Conservation (phyloP, 1,140 invertebrate genomes). For the Conus ventricosus region DNA sequence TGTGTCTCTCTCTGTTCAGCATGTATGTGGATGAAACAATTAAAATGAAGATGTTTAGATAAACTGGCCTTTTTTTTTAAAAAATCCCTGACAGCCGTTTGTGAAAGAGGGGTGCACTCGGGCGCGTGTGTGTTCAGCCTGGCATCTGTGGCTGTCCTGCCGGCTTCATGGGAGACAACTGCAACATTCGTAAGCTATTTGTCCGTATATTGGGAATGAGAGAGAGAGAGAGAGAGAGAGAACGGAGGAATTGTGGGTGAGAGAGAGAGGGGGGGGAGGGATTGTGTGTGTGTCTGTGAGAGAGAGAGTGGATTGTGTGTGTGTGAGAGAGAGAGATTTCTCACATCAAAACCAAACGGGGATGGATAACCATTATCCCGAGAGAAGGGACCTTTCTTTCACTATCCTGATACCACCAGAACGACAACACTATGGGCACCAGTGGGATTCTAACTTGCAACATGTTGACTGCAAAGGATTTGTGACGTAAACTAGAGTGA, state of each 20-base stretch:
- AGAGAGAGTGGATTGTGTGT: background rate
- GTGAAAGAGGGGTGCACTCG: conserved; percentile 22
- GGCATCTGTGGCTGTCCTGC: conserved; percentile 37
- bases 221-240: background rate
- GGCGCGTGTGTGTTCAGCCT: conserved; percentile 30
- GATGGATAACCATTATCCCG: too few relatives aligned
- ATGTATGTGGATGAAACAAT: too few relatives aligned
- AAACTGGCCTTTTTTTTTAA: background rate
- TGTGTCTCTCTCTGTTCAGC: too few relatives aligned
- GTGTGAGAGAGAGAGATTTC: background rate
- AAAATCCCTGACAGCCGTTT: conserved; percentile 34
- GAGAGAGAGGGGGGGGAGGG: background rate
- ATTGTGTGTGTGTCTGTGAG: background rate
- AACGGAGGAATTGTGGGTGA: background rate
- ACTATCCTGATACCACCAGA: too few relatives aligned
- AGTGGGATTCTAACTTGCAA: too few relatives aligned
- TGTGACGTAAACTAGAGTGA: too few relatives aligned
- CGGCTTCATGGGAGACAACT: conserved; percentile 35
- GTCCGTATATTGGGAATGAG: background rate
- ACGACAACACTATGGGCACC: too few relatives aligned
- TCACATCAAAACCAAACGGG: too few relatives aligned
- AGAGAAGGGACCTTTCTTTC: too few relatives aligned
- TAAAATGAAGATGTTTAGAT: too few relatives aligned
- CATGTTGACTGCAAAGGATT: too few relatives aligned
- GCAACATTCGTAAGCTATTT: conserved; percentile 38